phyloP scores from a whole-genome alignment of 1,140 invertebrate genomes.

The Orchestia grillus region DNA sequence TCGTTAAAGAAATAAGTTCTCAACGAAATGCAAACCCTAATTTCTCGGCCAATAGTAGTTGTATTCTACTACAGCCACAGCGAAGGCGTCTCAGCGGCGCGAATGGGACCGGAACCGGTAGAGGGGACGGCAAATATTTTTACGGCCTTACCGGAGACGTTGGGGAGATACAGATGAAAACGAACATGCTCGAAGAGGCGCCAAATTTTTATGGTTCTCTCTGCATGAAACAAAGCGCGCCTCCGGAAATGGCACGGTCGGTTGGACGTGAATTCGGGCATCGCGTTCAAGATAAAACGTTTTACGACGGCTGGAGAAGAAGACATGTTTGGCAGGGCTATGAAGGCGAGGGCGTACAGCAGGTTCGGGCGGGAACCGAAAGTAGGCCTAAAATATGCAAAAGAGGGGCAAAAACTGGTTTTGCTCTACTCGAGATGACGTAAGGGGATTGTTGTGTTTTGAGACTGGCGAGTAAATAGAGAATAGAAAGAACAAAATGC shows the following conservation, averaged over 20 bases:
- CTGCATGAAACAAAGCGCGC: slow-evolving; percentile 9
- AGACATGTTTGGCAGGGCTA: neutral
- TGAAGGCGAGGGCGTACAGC: neutral
- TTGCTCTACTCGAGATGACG: too few species aligned
- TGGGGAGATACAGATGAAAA: neutral
- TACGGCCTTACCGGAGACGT: neutral
- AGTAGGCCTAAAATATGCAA: neutral
- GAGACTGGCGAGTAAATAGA: neutral
- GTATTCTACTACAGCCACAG: too few species aligned
- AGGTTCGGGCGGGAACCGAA: neutral
- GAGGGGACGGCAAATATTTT: neutral
- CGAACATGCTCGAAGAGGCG: neutral
- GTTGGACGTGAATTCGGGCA: slow-evolving; percentile 8
- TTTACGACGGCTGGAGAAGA: neutral
- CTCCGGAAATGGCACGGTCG: neutral
- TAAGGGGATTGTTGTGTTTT: neutral
- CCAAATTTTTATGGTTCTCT: neutral
- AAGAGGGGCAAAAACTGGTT: neutral
- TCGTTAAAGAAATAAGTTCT: too few species aligned
- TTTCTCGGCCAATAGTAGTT: too few species aligned
- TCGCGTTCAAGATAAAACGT: slow-evolving; percentile 4
- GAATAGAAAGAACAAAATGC: too few species aligned
- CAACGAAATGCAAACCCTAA: too few species aligned
- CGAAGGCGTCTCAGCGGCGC: too few species aligned
- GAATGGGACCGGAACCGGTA: neutral